Base-by-base conservation (phyloP, 2,797 vertebrate genomes). In the Phalanger gymnotis region DNA sequence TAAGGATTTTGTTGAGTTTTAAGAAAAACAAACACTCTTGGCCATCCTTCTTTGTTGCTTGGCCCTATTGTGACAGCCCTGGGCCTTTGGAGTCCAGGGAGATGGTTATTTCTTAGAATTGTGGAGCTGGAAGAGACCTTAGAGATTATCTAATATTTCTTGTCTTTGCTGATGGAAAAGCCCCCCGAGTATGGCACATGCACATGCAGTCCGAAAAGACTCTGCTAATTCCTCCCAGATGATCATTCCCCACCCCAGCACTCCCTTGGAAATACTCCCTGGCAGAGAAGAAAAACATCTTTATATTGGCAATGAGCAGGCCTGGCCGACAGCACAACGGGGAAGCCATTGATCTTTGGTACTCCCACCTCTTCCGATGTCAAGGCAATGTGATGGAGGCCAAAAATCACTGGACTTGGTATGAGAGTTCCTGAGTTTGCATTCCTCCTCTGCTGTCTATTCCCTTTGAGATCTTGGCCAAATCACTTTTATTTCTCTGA, bases 171-270 rank as follows among this genome's bases (percentile, higher is more conserved):
- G 93, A 96, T 96, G 94, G 93, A 93, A 96, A 95, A 54, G 52
- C 52, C n/a, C 90, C 55, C 57, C 90, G 95, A 14, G 95, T 96
- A 96, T 94, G 81, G 94, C 91, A 47, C 96, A 91, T 90, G 54
- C 91, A 91, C 81, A 30, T 92, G 56, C 92, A 53, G 90, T 40
- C 90, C 66, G 94, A 73, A 93, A 96, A 95, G 91, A 92, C 54
- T 40, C 53, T 53, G 90, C 90, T 94, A 92, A 96, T 95, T 94
- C 95, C 95, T 97, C 93, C 93, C 95, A 96, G 96, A 96, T 96
- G 95, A 89, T 93, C 40, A 25, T 81, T 47, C 40, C 22, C 40
- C 40, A 81, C 66, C 89, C 90, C 1, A 28, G 58, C 28, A 91
- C 28, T 91, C 91, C 91, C 54, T 87, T 58, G 11, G 0, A 81